Conservation (phyloP, 2,888 invertebrate genomes). For the Ochropleura leucogaster region DNA sequence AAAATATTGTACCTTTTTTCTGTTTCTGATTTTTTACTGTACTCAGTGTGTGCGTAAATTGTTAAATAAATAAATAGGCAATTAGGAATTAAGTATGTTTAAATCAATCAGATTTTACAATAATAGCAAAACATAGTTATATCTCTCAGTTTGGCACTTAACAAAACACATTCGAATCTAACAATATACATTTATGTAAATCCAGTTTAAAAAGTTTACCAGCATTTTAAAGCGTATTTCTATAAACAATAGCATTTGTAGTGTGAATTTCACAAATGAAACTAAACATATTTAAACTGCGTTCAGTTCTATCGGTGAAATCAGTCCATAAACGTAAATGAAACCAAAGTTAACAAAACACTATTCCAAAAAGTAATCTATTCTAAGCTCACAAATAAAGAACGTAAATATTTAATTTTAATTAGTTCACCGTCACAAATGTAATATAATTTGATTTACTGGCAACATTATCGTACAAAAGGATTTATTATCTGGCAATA, state of each 20-base stretch:
- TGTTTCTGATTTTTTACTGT: too few species aligned
- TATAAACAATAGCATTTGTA: background rate
- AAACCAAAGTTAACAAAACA: too few species aligned
- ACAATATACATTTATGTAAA: too few species aligned
- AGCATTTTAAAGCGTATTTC: too few species aligned
- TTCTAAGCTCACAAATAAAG: background rate
- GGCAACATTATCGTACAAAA: conserved; percentile 7
- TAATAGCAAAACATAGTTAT: too few species aligned
- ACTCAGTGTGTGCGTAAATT: too few species aligned
- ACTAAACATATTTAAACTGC: background rate
- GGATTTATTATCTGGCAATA: conserved; percentile 50
- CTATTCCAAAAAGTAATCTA: background rate
- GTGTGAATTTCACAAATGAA: background rate
- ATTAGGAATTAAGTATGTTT: background rate
- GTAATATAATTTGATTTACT: conserved; percentile 39
- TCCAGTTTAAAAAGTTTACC: too few species aligned
- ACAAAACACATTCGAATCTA: too few species aligned
- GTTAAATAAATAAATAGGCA: background rate
- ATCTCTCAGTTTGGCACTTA: too few species aligned
- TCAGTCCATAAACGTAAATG: background rate
- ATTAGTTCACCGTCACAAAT: conserved; percentile 21
- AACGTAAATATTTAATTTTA: conserved; percentile 18
- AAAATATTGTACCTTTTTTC: background rate
- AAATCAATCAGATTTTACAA: too few species aligned
- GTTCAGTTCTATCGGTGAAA: background rate